Conservation (phyloP, 2,113 vertebrate genomes). For the Pelecanoides urinatrix region DNA sequence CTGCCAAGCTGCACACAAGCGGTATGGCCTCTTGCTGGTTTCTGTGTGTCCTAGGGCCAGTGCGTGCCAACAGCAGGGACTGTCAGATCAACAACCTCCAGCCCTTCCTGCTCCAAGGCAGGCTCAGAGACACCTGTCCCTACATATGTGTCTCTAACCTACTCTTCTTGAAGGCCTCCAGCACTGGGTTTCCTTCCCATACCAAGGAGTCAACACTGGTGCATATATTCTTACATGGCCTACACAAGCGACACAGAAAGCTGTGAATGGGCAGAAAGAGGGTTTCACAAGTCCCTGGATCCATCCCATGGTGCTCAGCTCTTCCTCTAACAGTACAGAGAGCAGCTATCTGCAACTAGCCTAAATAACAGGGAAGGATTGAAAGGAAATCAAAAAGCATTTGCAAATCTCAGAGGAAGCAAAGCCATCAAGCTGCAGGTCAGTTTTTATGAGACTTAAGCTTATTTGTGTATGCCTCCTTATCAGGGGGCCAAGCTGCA, state of each 20-base stretch:
- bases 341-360: background rate
- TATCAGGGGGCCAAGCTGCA: background rate
- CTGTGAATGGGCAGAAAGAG: background rate
- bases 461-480: background rate
- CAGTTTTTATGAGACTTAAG: background rate
- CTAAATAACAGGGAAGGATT: background rate
- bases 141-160: background rate
- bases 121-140: background rate
- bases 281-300: background rate
- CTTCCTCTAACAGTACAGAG: background rate
- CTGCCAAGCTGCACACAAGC: background rate
- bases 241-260: background rate
- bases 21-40: background rate
- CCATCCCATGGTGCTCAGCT: background rate
- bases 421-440: background rate
- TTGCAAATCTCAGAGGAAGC: background rate
- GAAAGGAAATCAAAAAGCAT: background rate
- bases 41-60: background rate
- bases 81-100: background rate
- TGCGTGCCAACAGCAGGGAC: accelerated
- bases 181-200: background rate
- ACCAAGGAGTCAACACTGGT: background rate
- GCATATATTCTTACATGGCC: background rate
- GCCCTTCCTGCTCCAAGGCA: background rate
- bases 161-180: background rate